Base-by-base conservation (phyloP, 2,888 invertebrate genomes). In the Sympetrum striolatum region DNA sequence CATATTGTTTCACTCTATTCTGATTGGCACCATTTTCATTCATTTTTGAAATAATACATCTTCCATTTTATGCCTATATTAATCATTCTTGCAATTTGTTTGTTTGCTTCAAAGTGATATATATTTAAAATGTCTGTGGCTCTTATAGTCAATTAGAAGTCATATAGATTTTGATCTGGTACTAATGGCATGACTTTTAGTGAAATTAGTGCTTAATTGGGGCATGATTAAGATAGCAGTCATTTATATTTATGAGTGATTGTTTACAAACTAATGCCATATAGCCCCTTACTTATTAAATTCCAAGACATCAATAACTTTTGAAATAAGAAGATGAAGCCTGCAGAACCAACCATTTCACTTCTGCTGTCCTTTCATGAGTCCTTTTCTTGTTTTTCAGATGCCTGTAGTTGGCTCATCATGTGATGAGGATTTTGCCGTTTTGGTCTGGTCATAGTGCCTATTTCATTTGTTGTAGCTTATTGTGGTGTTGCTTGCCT, bases 381-480 rank as follows among this genome's bases (percentile, higher is more conserved):
- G 31, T 90, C 90, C 90, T 80, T 90, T 90, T 90, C 81, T 86
- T 86, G 86, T 86, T 86, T 86, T 92, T 91, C 92, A 92, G 92
- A 92, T 92, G 92, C 92, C 92, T 91, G 92, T 92, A 91, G 92
- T 92, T 92, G 92, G 91, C 91, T 91, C 92, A 91, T 90, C 92
- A 91, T 92, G 91, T 92, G 92, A 92, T 91, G 91, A 92, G 92
- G 92, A 92, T 91, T 91, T 91, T 91, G 91, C 91, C 91, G 91
- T 92, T 91, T 91, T 92, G 92, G 92, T 92, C 92, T 91, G 92
- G 91, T 91, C 81, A 90, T 86, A 90, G 90, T 91, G 90, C 90
- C 86, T 90, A 90, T 91, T 91, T 39, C 35, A 60, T 86, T 86
- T 35, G 60, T 86, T 86, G 90, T 90, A 90, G 90, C 80, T 80